Conservation (phyloP, 2,113 vertebrate genomes). For the Gasterosteus nipponicus region DNA sequence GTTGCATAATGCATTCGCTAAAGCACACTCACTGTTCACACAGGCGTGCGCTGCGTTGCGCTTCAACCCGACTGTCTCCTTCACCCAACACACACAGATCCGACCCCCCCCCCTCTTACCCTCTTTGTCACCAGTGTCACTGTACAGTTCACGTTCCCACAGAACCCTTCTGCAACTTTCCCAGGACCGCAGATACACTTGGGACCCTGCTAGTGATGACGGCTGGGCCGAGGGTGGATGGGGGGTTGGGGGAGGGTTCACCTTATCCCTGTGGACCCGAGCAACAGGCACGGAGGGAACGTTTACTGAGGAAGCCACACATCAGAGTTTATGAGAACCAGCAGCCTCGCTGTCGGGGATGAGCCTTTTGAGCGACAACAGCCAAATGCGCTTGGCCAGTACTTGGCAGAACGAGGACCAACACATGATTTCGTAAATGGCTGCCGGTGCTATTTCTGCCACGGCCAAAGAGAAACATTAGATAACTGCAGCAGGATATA, state of each 20-base stretch:
- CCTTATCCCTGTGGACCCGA: slow-evolving; percentile 44
- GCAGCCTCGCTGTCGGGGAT: slow-evolving; percentile 46
- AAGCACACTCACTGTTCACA: slow-evolving; percentile 20
- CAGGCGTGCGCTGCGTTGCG: slow-evolving; percentile 5
- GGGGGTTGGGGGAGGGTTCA: slow-evolving; percentile 63
- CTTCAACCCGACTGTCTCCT: background rate
- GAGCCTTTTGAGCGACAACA: slow-evolving; percentile 47
- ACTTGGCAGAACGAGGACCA: slow-evolving; percentile 46
- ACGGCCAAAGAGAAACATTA: slow-evolving; percentile 12
- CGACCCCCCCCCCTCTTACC: slow-evolving; percentile 12
- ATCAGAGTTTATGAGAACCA: slow-evolving; percentile 48
- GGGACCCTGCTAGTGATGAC: slow-evolving; percentile 65
- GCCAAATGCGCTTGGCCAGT: slow-evolving; percentile 44
- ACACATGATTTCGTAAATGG: slow-evolving; percentile 41
- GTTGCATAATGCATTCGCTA: background rate
- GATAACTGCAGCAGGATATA: slow-evolving; percentile 18
- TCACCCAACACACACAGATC: background rate
- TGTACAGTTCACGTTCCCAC: slow-evolving; percentile 79
- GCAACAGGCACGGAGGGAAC: slow-evolving; percentile 9
- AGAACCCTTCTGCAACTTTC: slow-evolving; percentile 73
- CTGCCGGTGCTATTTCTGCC: slow-evolving; percentile 21
- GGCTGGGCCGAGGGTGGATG: slow-evolving; percentile 42
- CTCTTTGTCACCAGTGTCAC: slow-evolving; percentile 56
- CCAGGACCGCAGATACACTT: slow-evolving; percentile 74
- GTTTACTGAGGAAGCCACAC: slow-evolving; percentile 54